Conservation (phyloP, 1,140 invertebrate genomes). For the Hylaeus anthracinus region DNA sequence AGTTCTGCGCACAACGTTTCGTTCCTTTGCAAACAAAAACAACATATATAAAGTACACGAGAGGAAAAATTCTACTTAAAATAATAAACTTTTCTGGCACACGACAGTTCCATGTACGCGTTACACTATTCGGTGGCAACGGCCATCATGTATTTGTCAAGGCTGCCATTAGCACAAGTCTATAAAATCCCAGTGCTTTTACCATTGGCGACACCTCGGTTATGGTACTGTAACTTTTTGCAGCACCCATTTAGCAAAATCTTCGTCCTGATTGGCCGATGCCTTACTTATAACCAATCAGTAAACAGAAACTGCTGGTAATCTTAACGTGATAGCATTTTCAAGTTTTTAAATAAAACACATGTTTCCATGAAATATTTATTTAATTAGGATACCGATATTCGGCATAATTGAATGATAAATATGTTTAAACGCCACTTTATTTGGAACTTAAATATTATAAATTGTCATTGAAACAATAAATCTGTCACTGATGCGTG, state of each 20-base stretch:
- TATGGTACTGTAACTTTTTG: conserved; percentile 54
- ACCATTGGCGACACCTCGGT: conserved; percentile 58
- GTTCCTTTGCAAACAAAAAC: conserved; percentile 49
- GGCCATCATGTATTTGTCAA: conserved; percentile 80
- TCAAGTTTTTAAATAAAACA: conserved; percentile 8
- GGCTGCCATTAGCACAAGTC: conserved; percentile 74
- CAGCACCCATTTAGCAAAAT: conserved; percentile 34
- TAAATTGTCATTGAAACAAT: neutral
- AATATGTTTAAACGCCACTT: neutral
- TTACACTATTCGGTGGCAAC: conserved; percentile 77
- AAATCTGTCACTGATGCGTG: neutral
- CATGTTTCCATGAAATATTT: conserved; percentile 15
- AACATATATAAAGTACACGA: conserved; percentile 38
- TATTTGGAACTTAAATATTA: neutral
- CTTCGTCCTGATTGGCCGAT: conserved; percentile 42
- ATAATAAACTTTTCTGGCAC: conserved; percentile 69
- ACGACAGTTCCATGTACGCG: conserved; percentile 73
- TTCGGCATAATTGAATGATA: neutral
- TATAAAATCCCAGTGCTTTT: conserved; percentile 69
- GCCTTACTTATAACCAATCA: conserved; percentile 40
- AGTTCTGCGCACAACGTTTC: conserved; percentile 30
- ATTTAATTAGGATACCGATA: neutral
- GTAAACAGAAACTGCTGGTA: conserved; percentile 13
- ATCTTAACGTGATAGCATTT: conserved; percentile 20
- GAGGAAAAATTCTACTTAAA: conserved; percentile 57